Percentiles rank a stretch among this genome's conserved stretches.
Conservation (phyloP, 2,888 invertebrate genomes). For the Caenorhabditis doughertyi region DNA sequence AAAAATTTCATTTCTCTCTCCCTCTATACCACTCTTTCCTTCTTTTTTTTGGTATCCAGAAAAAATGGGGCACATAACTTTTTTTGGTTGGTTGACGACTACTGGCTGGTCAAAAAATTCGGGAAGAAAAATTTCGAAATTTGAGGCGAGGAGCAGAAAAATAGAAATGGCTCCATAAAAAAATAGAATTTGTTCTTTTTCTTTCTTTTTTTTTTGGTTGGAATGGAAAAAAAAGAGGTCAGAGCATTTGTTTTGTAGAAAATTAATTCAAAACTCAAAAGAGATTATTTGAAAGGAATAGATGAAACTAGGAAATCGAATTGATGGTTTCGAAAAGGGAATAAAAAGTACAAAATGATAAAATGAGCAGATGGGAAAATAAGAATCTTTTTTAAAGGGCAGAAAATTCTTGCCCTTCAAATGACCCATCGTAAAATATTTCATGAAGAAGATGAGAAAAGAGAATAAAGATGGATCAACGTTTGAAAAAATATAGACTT, state of each 20-base stretch:
- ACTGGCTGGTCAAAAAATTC: slow-evolving; percentile 38
- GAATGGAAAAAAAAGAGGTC: not conserved
- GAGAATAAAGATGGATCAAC: no score
- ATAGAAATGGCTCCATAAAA: slow-evolving; percentile 26
- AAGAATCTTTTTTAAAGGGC: not conserved
- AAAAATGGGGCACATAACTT: slow-evolving; percentile 36
- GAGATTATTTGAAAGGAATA: not conserved
- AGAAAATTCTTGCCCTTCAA: no score
- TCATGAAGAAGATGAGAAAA: no score
- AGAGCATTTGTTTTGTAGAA: not conserved
- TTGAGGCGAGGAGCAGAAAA: slow-evolving; percentile 2
- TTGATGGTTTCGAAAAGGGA: not conserved
- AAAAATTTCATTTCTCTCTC: slow-evolving; percentile 46
- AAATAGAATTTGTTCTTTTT: slow-evolving; percentile 44
- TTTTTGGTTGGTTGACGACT: slow-evolving; percentile 26
- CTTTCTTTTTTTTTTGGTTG: not conserved
- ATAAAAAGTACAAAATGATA: slow-evolving; percentile 22
- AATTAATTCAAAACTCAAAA: slow-evolving; percentile 2
- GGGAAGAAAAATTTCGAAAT: slow-evolving; percentile 14
- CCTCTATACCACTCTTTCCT: not conserved
- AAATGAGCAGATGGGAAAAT: slow-evolving; percentile 23
- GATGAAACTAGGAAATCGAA: no score
- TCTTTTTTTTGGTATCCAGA: slow-evolving; percentile 7
- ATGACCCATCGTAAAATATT: no score
- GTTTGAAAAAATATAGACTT: not conserved